Evolutionary conservation across 2,113 vertebrate genomes (phyloP).

Genomic region (Sinocyclocheilus grahami): DNA sequence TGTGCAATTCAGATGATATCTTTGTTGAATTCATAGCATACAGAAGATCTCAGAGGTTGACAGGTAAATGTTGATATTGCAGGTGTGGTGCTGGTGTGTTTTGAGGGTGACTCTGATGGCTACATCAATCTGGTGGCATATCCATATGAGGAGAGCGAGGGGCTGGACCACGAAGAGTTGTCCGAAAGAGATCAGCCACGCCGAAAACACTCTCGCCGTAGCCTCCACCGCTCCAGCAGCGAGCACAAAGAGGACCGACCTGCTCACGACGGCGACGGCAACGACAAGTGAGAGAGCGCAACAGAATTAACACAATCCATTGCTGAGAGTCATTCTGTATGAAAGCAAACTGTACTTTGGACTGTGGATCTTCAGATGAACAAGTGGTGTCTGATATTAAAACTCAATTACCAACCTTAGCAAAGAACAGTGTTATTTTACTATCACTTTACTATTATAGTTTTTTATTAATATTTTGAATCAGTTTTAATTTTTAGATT

Average conservation of each 20-base stretch:
- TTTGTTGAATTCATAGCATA: not conserved
- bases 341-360: too few species aligned
- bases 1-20: not conserved
- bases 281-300: slow-evolving; percentile 80
- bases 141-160: slow-evolving; percentile 90
- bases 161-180: slow-evolving; percentile 84
- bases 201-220: slow-evolving; percentile 94
- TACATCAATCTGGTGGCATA: slow-evolving; percentile 98
- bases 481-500: too few species aligned
- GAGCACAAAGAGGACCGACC: slow-evolving; percentile 89
- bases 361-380: too few species aligned
- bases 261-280: slow-evolving; percentile 75
- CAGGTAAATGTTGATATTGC: slow-evolving; percentile 26
- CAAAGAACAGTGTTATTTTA: too few species aligned
- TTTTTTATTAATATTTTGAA: too few species aligned
- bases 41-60: not conserved
- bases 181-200: slow-evolving; percentile 92
- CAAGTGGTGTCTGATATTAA: too few species aligned
- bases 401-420: too few species aligned
- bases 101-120: slow-evolving; percentile 93
- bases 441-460: too few species aligned
- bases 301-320: not conserved
- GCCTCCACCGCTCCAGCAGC: slow-evolving; percentile 88
- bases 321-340: too few species aligned
- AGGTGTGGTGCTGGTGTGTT: slow-evolving; percentile 97